Conservation (phyloP, 92 coral and sea anemone species). For the Siderastrea radians region DNA sequence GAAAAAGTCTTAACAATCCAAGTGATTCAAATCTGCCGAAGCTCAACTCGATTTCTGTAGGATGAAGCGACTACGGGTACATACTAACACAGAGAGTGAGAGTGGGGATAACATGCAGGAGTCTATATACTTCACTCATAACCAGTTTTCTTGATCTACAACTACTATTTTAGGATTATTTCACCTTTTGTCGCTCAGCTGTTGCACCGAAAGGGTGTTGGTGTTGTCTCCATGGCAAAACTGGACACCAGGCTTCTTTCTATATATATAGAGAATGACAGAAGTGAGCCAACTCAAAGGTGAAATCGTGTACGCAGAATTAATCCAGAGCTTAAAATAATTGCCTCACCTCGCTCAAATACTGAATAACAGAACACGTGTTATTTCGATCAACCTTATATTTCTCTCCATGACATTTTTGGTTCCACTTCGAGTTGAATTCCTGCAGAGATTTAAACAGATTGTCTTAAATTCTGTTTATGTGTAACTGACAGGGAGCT, state of each 20-base stretch:
- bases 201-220: background rate
- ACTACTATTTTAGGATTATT: background rate
- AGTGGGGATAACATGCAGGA: too few relatives aligned
- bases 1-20: background rate
- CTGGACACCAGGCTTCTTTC: conserved; percentile 88
- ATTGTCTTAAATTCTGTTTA: too few relatives aligned
- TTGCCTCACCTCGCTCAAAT: conserved; percentile 84
- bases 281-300: background rate
- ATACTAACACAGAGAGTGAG: too few relatives aligned
- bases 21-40: too few relatives aligned
- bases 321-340: background rate
- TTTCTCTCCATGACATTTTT: conserved; percentile 69
- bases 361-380: conserved; percentile 78
- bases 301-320: background rate
- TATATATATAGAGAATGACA: background rate
- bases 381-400: conserved; percentile 66
- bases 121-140: too few relatives aligned
- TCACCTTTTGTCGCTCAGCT: background rate
- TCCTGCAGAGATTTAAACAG: background rate
- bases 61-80: too few relatives aligned
- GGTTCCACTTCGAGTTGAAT: conserved; percentile 65
- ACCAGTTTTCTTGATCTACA: too few relatives aligned
- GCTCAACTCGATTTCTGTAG: too few relatives aligned
- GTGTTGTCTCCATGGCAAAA: conserved; percentile 77
- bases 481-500: too few relatives aligned